A percentile compares a stretch with the other conserved stretches of the same genome.
Conservation (phyloP, 2,113 vertebrate genomes). For the Ciconia boyciana region DNA sequence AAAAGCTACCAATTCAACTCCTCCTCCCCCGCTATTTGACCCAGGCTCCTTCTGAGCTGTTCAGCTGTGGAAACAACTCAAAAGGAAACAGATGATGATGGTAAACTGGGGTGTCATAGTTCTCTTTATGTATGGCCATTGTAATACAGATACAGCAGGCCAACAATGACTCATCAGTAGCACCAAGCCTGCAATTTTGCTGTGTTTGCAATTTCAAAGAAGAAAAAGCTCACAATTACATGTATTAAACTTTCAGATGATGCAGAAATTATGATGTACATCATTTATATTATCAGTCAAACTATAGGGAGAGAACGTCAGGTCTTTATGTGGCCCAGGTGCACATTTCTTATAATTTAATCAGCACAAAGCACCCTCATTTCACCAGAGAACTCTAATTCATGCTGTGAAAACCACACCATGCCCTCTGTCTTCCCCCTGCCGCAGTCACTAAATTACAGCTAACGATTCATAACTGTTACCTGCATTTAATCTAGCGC, state of each 20-base stretch:
- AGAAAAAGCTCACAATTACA: conserved; percentile 55
- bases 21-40: neutral
- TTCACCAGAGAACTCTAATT: conserved; percentile 64
- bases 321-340: conserved; percentile 20
- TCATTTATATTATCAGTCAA: conserved; percentile 28
- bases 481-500: conserved; percentile 69
- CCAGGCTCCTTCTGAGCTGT: neutral
- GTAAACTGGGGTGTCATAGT: neutral
- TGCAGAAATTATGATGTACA: conserved; percentile 42
- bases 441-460: conserved; percentile 72
- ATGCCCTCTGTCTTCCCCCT: conserved; percentile 20
- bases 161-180: conserved; percentile 48
- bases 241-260: conserved; percentile 48
- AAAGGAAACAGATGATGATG: neutral
- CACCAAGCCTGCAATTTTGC: conserved; percentile 47
- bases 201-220: conserved; percentile 21
- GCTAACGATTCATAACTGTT: conserved; percentile 66
- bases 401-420: conserved; percentile 69
- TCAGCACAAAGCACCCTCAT: conserved; percentile 54
- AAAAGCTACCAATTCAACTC: neutral
- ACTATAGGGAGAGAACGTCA: neutral
- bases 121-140: neutral
- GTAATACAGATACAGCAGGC: neutral
- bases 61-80: conserved; percentile 5
- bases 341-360: conserved; percentile 55